A percentile compares a stretch with the other conserved stretches of the same genome.
phyloP scores from a whole-genome alignment of 1,140 invertebrate species.

The Leptopilina boulardi region DNA sequence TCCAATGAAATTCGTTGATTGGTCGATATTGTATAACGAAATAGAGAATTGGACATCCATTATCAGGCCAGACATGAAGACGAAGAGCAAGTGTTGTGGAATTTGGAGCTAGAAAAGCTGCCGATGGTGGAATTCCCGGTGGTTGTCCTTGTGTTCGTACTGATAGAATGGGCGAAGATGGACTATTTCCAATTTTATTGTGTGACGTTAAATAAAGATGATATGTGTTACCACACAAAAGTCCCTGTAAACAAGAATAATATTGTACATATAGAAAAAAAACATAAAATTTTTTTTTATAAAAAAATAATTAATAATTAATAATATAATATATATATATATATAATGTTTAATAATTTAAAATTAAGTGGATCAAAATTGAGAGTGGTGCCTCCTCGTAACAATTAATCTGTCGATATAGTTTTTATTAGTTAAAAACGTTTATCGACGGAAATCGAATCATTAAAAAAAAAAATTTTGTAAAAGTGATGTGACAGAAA shows the following conservation, averaged over 20 bases:
- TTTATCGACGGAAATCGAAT: too few relatives aligned
- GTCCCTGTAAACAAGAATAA: conserved; percentile 69
- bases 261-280: background rate
- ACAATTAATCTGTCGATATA: too few relatives aligned
- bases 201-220: conserved; percentile 83
- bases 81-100: conserved; percentile 84
- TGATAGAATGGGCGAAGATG: conserved; percentile 81
- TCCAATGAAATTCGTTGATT: conserved; percentile 79
- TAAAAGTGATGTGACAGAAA: too few relatives aligned
- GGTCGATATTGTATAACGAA: conserved; percentile 87
- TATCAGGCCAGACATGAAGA: conserved; percentile 86
- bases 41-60: conserved; percentile 86
- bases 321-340: too few relatives aligned
- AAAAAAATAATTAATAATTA: too few relatives aligned
- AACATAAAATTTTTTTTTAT: too few relatives aligned
- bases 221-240: conserved; percentile 85
- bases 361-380: too few relatives aligned
- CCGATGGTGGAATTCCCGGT: conserved; percentile 81
- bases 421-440: too few relatives aligned
- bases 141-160: conserved; percentile 84
- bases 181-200: conserved; percentile 85
- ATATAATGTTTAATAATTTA: too few relatives aligned
- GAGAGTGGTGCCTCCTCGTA: too few relatives aligned
- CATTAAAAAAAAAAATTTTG: too few relatives aligned
- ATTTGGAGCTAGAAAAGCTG: conserved; percentile 81